A percentile compares a stretch with the other conserved stretches of the same genome.
phyloP scores from a whole-genome alignment of 1,140 invertebrate genomes.

The Apis laboriosa region DNA sequence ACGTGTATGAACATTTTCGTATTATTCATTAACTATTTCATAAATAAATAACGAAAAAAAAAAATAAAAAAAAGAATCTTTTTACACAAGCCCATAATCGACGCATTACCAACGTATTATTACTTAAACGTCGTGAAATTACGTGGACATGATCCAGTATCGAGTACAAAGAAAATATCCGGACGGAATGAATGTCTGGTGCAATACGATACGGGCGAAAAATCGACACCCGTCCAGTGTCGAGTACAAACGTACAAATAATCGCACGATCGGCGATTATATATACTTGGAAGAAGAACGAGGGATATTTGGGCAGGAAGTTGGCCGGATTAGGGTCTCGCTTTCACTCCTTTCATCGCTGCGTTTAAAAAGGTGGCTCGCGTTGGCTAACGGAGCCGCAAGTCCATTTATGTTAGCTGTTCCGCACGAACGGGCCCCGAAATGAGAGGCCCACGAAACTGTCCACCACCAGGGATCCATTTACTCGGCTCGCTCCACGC shows the following conservation, averaged over 20 bases:
- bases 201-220: background rate
- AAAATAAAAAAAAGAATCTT: no score
- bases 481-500: constrained; percentile 66
- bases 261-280: background rate
- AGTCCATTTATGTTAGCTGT: constrained; percentile 59
- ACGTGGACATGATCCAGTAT: no score
- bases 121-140: no score
- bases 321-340: background rate
- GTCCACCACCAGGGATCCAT: constrained; percentile 51
- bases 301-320: background rate
- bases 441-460: constrained; percentile 56
- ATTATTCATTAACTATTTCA: background rate
- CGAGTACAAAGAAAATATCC: background rate
- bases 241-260: background rate
- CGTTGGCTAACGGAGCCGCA: constrained; percentile 53
- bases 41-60: no score
- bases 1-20: background rate
- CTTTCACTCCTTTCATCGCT: constrained; percentile 47
- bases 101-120: no score
- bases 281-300: background rate
- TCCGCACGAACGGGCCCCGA: constrained; percentile 52
- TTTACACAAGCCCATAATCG: no score
- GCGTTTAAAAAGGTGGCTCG: constrained; percentile 53
- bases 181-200: background rate
- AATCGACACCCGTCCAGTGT: background rate